Conservation (phyloP, 1,140 invertebrate genomes). For the Diachasmimorpha longicaudata region DNA sequence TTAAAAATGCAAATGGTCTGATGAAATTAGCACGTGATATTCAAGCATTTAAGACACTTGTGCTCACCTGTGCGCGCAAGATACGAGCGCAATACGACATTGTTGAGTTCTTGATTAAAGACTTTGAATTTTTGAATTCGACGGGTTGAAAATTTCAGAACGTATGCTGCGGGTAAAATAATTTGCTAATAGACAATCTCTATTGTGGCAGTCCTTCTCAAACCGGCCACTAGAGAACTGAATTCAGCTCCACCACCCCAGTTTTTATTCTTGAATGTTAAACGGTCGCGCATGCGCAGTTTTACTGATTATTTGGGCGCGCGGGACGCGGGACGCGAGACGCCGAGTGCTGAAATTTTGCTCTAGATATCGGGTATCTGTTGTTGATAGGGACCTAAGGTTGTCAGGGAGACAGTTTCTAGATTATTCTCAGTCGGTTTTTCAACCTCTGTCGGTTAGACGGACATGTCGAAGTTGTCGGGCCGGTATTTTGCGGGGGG, state of each 20-base stretch:
- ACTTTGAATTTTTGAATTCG: slow-evolving; percentile 27
- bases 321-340: too few relatives aligned
- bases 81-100: slow-evolving; percentile 78
- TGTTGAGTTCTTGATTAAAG: slow-evolving; percentile 43
- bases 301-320: slow-evolving; percentile 11
- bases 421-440: too few relatives aligned
- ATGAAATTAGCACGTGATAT: not conserved
- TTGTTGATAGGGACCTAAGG: too few relatives aligned
- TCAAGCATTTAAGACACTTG: not conserved
- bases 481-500: too few relatives aligned
- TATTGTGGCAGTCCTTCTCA: slow-evolving; percentile 61
- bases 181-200: slow-evolving; percentile 19
- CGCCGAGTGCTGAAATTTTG: too few relatives aligned
- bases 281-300: slow-evolving; percentile 46
- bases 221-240: slow-evolving; percentile 62
- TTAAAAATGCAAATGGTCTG: not conserved
- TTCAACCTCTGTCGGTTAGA: too few relatives aligned
- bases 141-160: slow-evolving; percentile 21
- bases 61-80: slow-evolving; percentile 75
- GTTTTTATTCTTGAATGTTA: slow-evolving; percentile 37
- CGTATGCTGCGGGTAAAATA: slow-evolving; percentile 18
- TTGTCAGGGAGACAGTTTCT: too few relatives aligned
- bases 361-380: too few relatives aligned
- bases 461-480: too few relatives aligned
- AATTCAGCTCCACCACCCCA: slow-evolving; percentile 33